These are phyloP conservation scores for Hippoglossus stenolepis DNA, from an alignment of 2,113 vertebrate species.

Conservation along the genomic window DNA sequence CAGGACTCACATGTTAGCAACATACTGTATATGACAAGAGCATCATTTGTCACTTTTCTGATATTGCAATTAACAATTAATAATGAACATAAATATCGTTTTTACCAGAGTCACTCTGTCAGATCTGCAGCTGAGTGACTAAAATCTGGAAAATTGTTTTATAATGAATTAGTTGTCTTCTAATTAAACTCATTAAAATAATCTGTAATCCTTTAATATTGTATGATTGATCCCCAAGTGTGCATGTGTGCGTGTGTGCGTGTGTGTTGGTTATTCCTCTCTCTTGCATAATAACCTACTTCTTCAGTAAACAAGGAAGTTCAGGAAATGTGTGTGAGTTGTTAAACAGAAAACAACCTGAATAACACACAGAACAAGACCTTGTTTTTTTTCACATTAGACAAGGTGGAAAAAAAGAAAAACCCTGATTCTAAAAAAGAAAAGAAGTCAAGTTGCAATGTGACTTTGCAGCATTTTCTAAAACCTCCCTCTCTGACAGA, in stretches of 20 bases:
- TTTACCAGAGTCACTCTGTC: not conserved
- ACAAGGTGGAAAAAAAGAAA: not conserved
- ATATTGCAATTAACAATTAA: not conserved
- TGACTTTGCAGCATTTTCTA: not conserved
- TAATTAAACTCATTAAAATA: not conserved
- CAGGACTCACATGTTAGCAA: not conserved
- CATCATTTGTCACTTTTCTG: not conserved
- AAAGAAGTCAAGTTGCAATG: not conserved
- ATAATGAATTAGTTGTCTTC: not conserved
- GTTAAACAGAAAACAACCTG: not conserved
- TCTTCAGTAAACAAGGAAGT: not conserved
- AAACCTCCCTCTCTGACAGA: not conserved
- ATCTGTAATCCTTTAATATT: not conserved
- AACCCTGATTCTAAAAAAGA: not conserved
- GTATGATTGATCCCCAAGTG: not conserved
- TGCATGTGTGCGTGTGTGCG: too few species aligned
- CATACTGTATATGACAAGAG: not conserved
- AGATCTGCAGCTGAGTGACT: not conserved
- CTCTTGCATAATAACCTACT: not conserved
- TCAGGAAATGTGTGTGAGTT: not conserved
- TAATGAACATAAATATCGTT: not conserved
- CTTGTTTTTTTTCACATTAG: not conserved
- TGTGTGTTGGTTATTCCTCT: not conserved
- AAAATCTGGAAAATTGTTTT: not conserved
- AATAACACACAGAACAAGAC: not conserved